Conservation (phyloP, 92 coral and sea anemone genomes). For the Parazoanthus swiftii region DNA sequence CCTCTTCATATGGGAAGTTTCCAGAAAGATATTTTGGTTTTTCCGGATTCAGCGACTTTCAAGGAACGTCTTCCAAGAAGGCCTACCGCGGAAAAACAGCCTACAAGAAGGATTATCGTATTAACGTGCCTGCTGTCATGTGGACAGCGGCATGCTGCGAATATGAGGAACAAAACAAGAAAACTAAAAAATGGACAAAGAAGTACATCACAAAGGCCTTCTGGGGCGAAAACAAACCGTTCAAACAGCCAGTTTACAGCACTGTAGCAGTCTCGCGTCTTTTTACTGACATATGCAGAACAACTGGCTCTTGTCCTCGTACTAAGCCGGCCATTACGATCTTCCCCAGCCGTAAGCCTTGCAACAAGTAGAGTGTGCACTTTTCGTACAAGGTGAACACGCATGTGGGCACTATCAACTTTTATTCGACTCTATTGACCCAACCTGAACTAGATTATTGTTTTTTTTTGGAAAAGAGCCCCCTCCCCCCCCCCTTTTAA, state of each 20-base stretch:
- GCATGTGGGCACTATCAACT: no score
- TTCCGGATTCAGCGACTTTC: constrained; percentile 6
- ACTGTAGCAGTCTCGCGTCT: no score
- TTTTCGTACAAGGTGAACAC: no score
- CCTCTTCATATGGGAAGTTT: constrained; percentile 8
- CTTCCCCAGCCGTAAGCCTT: no score
- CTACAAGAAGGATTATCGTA: constrained; percentile 4
- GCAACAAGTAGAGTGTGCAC: no score
- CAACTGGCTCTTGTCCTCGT: no score
- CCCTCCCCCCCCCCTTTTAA: no score
- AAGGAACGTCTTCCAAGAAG: not conserved
- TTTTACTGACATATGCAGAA: no score
- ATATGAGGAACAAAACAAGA: not conserved
- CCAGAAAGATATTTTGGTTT: not conserved
- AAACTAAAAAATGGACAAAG: not conserved
- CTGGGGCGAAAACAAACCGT: constrained; percentile 21
- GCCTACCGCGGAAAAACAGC: not conserved
- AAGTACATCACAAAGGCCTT: constrained; percentile 19
- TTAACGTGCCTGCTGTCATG: constrained; percentile 26
- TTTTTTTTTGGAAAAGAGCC: no score
- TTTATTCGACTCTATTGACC: no score
- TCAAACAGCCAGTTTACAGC: not conserved
- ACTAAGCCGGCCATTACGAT: no score
- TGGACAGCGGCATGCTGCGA: constrained; percentile 32
- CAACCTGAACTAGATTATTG: no score